Percentiles rank a stretch among this genome's conserved stretches.
phyloP scores from a whole-genome alignment of 2,888 invertebrate species.

The Microplitis manilae region DNA sequence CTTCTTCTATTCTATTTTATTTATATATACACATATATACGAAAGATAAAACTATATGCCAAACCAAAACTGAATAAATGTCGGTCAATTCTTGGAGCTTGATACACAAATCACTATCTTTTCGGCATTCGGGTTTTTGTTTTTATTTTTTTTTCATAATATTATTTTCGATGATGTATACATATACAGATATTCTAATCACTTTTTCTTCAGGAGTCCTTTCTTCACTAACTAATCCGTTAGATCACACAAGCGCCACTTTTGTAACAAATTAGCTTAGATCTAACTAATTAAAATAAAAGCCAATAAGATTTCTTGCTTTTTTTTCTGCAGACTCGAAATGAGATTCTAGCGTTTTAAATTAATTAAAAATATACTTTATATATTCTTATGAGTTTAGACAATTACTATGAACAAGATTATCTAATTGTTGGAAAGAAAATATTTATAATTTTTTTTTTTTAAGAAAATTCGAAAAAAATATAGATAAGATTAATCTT shows the following conservation, averaged over 20 bases:
- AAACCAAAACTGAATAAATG: constrained; percentile 39
- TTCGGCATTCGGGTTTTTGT: constrained; percentile 36
- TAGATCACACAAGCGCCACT: neutral
- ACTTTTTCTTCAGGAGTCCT: neutral
- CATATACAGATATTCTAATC: neutral
- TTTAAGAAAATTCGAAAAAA: neutral
- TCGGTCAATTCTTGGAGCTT: constrained; percentile 57
- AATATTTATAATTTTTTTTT: constrained; percentile 11
- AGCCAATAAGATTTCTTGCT: neutral
- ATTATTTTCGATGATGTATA: constrained; percentile 28
- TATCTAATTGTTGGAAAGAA: neutral
- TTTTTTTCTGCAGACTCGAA: neutral
- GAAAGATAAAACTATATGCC: neutral
- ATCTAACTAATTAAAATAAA: constrained; percentile 16
- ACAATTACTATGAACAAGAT: neutral
- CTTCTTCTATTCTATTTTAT: constrained; percentile 30
- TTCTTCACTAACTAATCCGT: neutral
- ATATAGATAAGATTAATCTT: constrained; percentile 39
- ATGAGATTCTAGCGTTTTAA: neutral
- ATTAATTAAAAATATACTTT: neutral
- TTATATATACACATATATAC: neutral
- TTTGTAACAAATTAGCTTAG: constrained; percentile 4
- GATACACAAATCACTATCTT: constrained; percentile 66
- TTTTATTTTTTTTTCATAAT: constrained; percentile 25
- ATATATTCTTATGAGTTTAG: neutral